These are phyloP conservation scores for Cynodonichthys magdalenae DNA, from an alignment of 2,797 vertebrate genomes.

Conservation along the genomic window DNA sequence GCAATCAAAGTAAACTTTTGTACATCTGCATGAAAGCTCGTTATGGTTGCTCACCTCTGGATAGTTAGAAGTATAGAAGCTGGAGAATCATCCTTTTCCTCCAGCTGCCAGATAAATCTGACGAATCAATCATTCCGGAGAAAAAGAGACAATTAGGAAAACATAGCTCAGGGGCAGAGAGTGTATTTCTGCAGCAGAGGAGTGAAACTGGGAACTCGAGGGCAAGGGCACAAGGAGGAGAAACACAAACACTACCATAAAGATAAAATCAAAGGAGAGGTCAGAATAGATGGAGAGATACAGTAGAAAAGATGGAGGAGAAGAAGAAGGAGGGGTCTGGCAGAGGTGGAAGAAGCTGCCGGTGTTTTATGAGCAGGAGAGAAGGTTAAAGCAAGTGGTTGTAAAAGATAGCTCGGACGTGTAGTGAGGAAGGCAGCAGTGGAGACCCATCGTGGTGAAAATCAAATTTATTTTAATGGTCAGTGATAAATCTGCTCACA, in stretches of 20 bases:
- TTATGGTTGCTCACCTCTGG: constrained; percentile 18
- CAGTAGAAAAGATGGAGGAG: constrained; percentile 30
- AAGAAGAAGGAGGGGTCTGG: constrained; percentile 12
- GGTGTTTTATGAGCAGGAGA: constrained; percentile 64
- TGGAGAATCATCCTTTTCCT: constrained; percentile 28
- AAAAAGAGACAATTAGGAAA: constrained; percentile 52
- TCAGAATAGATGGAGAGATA: constrained; percentile 57
- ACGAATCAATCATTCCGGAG: constrained; percentile 55
- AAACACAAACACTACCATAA: constrained; percentile 42
- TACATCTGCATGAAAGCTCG: constrained; percentile 26
- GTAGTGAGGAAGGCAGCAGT: constrained; percentile 50
- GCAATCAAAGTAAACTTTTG: neutral
- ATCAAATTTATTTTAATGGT: constrained; percentile 80
- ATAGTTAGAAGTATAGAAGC: constrained; percentile 19
- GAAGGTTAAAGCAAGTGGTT: constrained; percentile 74
- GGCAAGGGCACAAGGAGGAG: constrained; percentile 44
- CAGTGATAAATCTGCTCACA: constrained; percentile 72
- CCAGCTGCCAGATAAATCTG: constrained; percentile 49
- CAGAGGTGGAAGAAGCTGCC: constrained; percentile 42
- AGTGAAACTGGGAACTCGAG: constrained; percentile 24
- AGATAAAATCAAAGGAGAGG: constrained; percentile 63
- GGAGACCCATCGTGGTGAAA: constrained; percentile 58
- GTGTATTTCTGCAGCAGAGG: constrained; percentile 33
- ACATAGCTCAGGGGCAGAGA: constrained; percentile 47
- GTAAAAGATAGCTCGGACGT: constrained; percentile 60